A percentile compares a stretch with the other conserved stretches of the same genome.
phyloP scores from a whole-genome alignment of 2,888 invertebrate species.

The Alitta virens region DNA sequence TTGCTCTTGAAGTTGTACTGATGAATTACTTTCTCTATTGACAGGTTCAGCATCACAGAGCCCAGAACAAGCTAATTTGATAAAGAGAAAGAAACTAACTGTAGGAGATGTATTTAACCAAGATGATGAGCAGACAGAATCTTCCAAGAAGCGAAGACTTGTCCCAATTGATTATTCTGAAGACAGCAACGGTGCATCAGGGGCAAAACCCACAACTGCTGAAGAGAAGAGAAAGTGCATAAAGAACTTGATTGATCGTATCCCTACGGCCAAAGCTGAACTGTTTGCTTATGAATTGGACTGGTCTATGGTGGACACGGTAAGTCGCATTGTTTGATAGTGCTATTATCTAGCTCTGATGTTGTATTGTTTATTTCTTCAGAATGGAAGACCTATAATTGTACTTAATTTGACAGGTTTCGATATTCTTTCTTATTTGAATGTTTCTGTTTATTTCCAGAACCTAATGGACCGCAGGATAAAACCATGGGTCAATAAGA shows the following conservation, averaged over 20 bases:
- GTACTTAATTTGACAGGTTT: too few species aligned
- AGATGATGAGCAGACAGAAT: constrained; percentile 67
- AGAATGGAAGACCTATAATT: too few species aligned
- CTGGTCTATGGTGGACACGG: constrained; percentile 77
- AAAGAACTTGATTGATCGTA: constrained; percentile 95
- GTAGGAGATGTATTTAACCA: constrained; percentile 83
- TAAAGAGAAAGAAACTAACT: constrained; percentile 71
- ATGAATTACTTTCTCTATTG: too few species aligned
- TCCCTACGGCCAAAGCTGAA: constrained; percentile 95
- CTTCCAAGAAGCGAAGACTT: constrained; percentile 73
- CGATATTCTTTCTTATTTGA: not conserved
- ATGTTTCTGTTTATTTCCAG: constrained; percentile 10
- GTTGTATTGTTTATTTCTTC: too few species aligned
- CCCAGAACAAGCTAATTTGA: not conserved
- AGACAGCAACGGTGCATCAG: constrained; percentile 3
- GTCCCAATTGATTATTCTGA: constrained; percentile 42
- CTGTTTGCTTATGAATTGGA: constrained; percentile 93
- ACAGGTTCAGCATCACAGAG: too few species aligned
- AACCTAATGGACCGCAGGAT: constrained; percentile 60
- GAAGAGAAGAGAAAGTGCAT: constrained; percentile 96
- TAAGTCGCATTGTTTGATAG: constrained; percentile 38
- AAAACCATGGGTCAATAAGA: constrained; percentile 99
- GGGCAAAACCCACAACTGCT: constrained; percentile 38
- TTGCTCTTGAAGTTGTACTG: too few species aligned
- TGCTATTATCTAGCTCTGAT: not conserved